Percentiles rank a stretch among this genome's conserved stretches.
Conservation (phyloP, 2,113 vertebrate genomes). For the Chionodraco myersi region DNA sequence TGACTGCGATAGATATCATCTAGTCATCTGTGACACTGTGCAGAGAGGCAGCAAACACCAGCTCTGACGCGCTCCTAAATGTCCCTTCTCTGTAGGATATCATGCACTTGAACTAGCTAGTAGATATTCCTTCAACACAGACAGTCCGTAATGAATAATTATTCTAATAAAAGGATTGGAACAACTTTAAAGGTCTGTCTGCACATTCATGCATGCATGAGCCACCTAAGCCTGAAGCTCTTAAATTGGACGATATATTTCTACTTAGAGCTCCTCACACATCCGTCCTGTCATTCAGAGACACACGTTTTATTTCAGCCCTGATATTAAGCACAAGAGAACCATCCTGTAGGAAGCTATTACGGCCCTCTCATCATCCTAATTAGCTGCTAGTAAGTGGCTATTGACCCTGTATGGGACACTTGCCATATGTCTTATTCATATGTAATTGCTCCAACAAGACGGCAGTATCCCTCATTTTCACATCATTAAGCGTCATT, state of each 20-base stretch:
- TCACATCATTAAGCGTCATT: constrained; percentile 64
- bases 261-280: constrained; percentile 32
- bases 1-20: constrained; percentile 37
- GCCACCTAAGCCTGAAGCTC: neutral
- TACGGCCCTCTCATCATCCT: constrained; percentile 61
- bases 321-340: constrained; percentile 36
- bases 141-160: constrained; percentile 3
- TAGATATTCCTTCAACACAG: neutral
- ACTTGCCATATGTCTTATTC: constrained; percentile 69
- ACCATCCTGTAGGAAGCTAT: constrained; percentile 62
- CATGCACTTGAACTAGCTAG: neutral
- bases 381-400: constrained; percentile 70
- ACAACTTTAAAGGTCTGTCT: neutral
- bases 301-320: constrained; percentile 37
- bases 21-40: constrained; percentile 45
- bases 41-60: constrained; percentile 20
- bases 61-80: neutral
- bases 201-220: neutral
- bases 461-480: constrained; percentile 65
- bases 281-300: constrained; percentile 35
- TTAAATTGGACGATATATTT: constrained; percentile 30
- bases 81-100: neutral
- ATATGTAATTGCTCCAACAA: constrained; percentile 64
- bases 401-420: constrained; percentile 50
- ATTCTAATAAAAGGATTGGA: neutral